Evolutionary conservation across 2,888 invertebrate species (phyloP), one percentile per base, ranked within the genome.

Genomic region (Maniola hyperantus): DNA sequence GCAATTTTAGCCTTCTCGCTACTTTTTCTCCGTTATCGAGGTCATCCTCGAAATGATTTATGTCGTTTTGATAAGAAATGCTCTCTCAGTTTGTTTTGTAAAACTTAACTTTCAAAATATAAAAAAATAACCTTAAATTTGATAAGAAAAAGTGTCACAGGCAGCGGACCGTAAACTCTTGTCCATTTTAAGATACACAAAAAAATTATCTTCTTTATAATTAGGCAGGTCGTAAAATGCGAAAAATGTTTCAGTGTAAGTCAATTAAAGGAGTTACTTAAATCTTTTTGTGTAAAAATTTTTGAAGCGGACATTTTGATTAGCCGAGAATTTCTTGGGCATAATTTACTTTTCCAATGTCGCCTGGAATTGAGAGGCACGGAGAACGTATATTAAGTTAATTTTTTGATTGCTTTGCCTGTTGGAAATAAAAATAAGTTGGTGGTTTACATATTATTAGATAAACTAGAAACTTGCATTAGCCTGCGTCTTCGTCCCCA

Each of bases 31-130:
- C 70, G 74, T 77, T 78, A 79, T 78, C 77, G 69, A 72, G 77
- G 74, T 76, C 77, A 75, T 75, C 76, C 73, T 74, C 75, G 73
- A 77, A 77, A 83, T 84, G 84, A 85, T 85, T 85, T 84, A 85
- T 85, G 79, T 73, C 69, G 65, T 73, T 74, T 72, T 76, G 86
- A 85, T 84, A 84, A 83, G 75, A 79, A 59, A 48, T 10, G 15
- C 74, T 75, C 76, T 71, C 73, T 67, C 66, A 62, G 53, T 72
- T 74, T 75, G 71, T 76, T 75, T 73, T 77, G 79, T 77, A 76
- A 77, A 74, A 77, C 68, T 68, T 67, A 69, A 70, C 64, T 71
- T 70, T 67, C 59, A 64, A 71, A 70, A 74, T 74, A 71, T 58
- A 46, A 76, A 75, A 76, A 72, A 18, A 48, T 63, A 58, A 62